Conservation (phyloP, 1,140 invertebrate genomes). For the Brachionus rubens region DNA sequence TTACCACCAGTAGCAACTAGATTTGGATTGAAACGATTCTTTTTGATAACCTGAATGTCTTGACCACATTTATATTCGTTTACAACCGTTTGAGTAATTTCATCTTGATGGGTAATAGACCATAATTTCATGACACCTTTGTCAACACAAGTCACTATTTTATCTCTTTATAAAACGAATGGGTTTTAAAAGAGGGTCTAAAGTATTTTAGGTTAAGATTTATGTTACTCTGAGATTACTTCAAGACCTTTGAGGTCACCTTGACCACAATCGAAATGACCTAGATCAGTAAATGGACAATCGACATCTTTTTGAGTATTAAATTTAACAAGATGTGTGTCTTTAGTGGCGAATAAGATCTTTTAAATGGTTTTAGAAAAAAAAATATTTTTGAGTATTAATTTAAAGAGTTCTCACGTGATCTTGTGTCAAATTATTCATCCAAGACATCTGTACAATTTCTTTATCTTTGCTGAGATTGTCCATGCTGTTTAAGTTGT, state of each 20-base stretch:
- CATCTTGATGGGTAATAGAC: not conserved
- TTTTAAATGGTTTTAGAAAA: not conserved
- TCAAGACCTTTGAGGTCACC: conserved; percentile 4
- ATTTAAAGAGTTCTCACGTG: too few relatives aligned
- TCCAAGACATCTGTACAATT: conserved; percentile 26
- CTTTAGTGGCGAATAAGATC: conserved; percentile 29
- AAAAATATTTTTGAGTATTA: not conserved
- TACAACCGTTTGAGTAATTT: not conserved
- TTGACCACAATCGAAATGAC: conserved; percentile 2
- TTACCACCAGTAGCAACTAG: conserved; percentile 70
- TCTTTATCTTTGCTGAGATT: conserved; percentile 39
- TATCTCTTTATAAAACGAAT: not conserved
- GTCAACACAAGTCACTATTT: conserved; percentile 11
- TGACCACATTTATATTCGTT: conserved; percentile 51
- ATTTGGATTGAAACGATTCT: conserved; percentile 58
- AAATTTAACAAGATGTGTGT: conserved; percentile 12
- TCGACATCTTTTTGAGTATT: not conserved
- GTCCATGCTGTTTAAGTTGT: conserved; percentile 34
- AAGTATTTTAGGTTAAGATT: not conserved
- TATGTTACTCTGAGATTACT: not conserved
- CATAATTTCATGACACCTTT: conserved; percentile 19
- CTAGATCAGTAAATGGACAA: conserved; percentile 11
- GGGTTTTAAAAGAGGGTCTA: not conserved
- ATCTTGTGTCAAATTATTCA: not conserved
- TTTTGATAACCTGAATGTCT: conserved; percentile 63